phyloP scores from a whole-genome alignment of 64 coral and sea anemone genomes.

The Dendronephthya gigantea region DNA sequence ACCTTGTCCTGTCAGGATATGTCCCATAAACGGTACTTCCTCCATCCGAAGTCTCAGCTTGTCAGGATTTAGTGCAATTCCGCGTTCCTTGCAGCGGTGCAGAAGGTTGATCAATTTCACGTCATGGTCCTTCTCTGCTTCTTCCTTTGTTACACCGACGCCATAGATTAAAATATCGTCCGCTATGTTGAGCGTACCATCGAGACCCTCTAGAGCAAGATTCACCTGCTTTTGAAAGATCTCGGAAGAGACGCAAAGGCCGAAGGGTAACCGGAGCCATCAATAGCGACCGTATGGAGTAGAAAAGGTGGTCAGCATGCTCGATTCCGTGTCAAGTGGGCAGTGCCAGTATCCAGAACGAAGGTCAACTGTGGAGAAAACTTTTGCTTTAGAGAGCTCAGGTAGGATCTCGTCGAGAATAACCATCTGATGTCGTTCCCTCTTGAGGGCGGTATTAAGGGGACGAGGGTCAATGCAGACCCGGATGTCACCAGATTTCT shows the following conservation, averaged over 20 bases:
- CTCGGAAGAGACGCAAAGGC: conserved; percentile 13
- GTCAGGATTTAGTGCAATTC: too few species aligned
- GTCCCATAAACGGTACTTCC: not conserved
- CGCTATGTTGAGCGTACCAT: conserved; percentile 3
- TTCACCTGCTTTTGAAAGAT: conserved; percentile 26
- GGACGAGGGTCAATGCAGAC: not conserved
- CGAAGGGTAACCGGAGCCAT: conserved; percentile 19
- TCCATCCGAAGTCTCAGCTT: too few species aligned
- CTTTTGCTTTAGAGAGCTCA: not conserved
- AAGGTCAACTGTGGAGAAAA: not conserved
- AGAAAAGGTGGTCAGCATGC: conserved; percentile 28
- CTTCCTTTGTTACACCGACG: not conserved
- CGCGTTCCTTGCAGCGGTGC: not conserved
- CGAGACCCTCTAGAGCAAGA: conserved; percentile 14
- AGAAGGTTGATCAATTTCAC: not conserved
- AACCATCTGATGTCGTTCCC: conserved; percentile 22
- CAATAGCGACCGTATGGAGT: not conserved
- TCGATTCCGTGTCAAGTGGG: not conserved
- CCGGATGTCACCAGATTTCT: not conserved
- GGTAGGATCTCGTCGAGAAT: conserved; percentile 31
- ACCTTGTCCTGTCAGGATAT: not conserved
- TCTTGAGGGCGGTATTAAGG: not conserved
- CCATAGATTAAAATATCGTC: conserved; percentile 26
- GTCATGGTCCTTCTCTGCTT: conserved; percentile 18
- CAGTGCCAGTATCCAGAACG: not conserved